Percentiles rank a stretch among this genome's conserved stretches.
These are phyloP conservation scores for Eurytoma adleriae DNA, from an alignment of 2,888 invertebrate species.

Conservation along the genomic window DNA sequence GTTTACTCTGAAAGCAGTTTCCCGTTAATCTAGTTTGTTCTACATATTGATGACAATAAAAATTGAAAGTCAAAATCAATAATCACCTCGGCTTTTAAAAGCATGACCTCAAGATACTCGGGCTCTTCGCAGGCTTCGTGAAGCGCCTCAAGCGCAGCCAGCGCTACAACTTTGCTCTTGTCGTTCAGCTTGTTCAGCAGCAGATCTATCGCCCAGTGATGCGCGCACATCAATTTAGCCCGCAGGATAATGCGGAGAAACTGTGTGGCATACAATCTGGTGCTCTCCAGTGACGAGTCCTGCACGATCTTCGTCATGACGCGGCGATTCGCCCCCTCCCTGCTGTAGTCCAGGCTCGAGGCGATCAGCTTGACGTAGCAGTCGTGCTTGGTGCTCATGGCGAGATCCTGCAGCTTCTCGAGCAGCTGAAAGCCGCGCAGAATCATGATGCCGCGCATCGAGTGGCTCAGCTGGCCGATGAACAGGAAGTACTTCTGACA, in stretches of 20 bases:
- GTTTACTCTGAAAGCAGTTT: too few species aligned
- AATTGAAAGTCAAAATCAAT: constrained; percentile 40
- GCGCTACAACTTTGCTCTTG: constrained; percentile 86
- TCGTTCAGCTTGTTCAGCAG: constrained; percentile 92
- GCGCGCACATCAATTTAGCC: constrained; percentile 85
- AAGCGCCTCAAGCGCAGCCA: constrained; percentile 88
- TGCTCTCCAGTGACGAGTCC: constrained; percentile 76
- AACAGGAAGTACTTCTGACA: constrained; percentile 97
- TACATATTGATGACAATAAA: not conserved
- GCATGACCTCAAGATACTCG: constrained; percentile 66
- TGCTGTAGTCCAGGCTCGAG: constrained; percentile 92
- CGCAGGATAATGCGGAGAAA: constrained; percentile 92
- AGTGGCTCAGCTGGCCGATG: constrained; percentile 90
- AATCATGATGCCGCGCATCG: constrained; percentile 82
- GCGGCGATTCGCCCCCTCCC: constrained; percentile 84
- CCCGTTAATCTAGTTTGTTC: not conserved
- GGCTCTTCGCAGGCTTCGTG: constrained; percentile 95
- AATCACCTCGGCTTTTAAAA: constrained; percentile 54
- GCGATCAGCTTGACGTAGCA: constrained; percentile 96
- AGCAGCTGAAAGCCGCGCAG: constrained; percentile 79
- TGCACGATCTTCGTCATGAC: constrained; percentile 80
- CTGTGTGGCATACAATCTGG: constrained; percentile 92
- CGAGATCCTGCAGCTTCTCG: constrained; percentile 83
- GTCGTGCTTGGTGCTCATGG: constrained; percentile 89
- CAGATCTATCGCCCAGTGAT: constrained; percentile 91